Evolutionary conservation across 2,797 vertebrate species (phyloP).

Genomic region (Platyrinchus mystaceus): DNA sequence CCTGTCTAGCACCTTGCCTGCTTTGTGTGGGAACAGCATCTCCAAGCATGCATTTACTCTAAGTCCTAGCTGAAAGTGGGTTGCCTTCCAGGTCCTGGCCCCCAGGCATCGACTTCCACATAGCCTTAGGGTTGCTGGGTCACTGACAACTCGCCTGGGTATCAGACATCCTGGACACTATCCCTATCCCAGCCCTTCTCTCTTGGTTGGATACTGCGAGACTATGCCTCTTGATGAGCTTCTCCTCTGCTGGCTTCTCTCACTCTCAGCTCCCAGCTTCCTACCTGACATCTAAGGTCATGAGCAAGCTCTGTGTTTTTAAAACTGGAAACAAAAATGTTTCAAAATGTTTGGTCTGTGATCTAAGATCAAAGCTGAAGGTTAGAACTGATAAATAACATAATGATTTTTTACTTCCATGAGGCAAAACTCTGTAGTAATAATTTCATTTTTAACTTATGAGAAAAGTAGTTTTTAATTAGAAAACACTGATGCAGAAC

Average conservation of each 20-base stretch:
- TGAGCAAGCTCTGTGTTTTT: not conserved
- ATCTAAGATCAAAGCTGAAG: not conserved
- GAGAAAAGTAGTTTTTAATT: not conserved
- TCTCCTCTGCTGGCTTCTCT: not conserved
- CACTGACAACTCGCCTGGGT: not conserved
- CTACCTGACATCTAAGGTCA: not conserved
- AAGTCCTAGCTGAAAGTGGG: not conserved
- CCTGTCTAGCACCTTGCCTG: not conserved
- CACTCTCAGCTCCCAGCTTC: not conserved
- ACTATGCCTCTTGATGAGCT: rapidly evolving
- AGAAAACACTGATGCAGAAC: slow-evolving; percentile 2
- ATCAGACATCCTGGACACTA: rapidly evolving
- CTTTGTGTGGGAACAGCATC: not conserved
- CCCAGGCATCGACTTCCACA: rapidly evolving
- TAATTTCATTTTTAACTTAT: not conserved
- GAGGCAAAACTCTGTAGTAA: not conserved
- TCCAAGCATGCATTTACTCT: not conserved
- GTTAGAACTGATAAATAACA: not conserved
- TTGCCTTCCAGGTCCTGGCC: not conserved
- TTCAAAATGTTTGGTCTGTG: not conserved
- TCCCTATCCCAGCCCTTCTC: not conserved
- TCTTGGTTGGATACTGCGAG: not conserved
- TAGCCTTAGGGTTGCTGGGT: rapidly evolving
- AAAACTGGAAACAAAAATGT: not conserved
- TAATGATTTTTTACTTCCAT: not conserved